Evolutionary conservation across 2,113 vertebrate genomes (phyloP), one percentile per base, ranked within the genome.

Genomic region (Elephas maximus): DNA sequence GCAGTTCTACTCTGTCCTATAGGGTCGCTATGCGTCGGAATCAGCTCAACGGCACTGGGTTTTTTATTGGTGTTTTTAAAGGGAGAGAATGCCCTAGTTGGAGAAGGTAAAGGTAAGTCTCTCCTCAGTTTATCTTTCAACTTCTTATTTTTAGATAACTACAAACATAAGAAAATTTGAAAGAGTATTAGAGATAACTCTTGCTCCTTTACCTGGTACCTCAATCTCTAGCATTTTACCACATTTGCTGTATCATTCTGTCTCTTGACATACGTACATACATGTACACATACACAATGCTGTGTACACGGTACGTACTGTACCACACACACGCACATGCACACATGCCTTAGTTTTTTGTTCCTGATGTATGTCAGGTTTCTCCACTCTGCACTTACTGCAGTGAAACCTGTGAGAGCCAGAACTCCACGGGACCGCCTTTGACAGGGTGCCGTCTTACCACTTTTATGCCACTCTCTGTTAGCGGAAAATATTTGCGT

Each of bases 61-160:
- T 37, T 37, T 37, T 67, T 69, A 0, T 82, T 84, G 11, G 20
- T 63, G 30, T 45, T 41, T 51, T 79, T 69, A 82, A 85, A 89
- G 57, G 53, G 20, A 92, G 41, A 14, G 8, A 21, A 0, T 84
- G 2, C 11, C 57, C 6, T 84, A 51, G 9, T 74, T 94, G 83
- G 62, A 85, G 74, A 78, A 85, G 33, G 48, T n/a, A 44, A 65
- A 84, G 2, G 18, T 65, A 28, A 44, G 37, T 73, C 94, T 94
- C n/a, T 6, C 53, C 81, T 78, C 28, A 77, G 62, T 41, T 78
- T 45, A 24, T 85, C 69, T 93, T 94, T 73, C 48, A 71, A 57
- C 26, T 82, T 83, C 88, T 78, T 73, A 63, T 76, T 95, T 79
- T 86, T 37, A 93, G 90, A 67, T 92, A 89, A 90, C 87, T 77